These are phyloP conservation scores for Thaumatotibia leucotreta DNA, from an alignment of 1,140 invertebrate genomes.

Conservation along the genomic window DNA sequence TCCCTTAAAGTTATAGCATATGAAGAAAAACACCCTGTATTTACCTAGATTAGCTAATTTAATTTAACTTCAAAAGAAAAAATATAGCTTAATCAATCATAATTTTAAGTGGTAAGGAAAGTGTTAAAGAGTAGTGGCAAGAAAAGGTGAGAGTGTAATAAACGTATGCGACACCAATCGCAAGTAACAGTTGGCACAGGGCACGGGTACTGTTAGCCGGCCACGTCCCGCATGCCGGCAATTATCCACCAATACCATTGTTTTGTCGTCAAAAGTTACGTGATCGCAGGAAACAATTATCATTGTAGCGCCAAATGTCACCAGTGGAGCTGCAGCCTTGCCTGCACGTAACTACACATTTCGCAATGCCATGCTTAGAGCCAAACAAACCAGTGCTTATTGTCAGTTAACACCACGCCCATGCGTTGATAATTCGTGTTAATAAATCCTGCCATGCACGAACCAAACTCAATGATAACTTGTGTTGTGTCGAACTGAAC, in stretches of 20 bases:
- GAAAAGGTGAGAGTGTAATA: too few relatives aligned
- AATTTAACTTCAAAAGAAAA: too few relatives aligned
- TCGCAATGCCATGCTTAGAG: conserved; percentile 19
- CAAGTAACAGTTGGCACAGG: neutral
- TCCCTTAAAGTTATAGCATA: too few relatives aligned
- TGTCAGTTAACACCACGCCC: conserved; percentile 5
- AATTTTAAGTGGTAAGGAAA: too few relatives aligned
- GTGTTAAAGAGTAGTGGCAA: too few relatives aligned
- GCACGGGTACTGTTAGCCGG: neutral
- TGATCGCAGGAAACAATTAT: conserved; percentile 38
- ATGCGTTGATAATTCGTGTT: conserved; percentile 11
- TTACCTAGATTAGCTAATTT: too few relatives aligned
- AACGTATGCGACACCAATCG: neutral
- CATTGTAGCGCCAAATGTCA: conserved; percentile 38
- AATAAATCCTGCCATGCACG: neutral
- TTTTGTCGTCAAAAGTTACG: conserved; percentile 33
- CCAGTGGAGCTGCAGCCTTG: conserved; percentile 30
- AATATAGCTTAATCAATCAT: too few relatives aligned
- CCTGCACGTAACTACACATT: conserved; percentile 18
- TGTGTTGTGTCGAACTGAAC: neutral
- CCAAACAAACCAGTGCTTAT: conserved; percentile 6
- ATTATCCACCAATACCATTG: conserved; percentile 21
- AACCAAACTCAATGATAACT: neutral
- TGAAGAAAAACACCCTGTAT: too few relatives aligned
- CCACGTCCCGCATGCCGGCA: neutral